phyloP scores from a whole-genome alignment of 2,797 vertebrate species.

The Luscinia megarhynchos region DNA sequence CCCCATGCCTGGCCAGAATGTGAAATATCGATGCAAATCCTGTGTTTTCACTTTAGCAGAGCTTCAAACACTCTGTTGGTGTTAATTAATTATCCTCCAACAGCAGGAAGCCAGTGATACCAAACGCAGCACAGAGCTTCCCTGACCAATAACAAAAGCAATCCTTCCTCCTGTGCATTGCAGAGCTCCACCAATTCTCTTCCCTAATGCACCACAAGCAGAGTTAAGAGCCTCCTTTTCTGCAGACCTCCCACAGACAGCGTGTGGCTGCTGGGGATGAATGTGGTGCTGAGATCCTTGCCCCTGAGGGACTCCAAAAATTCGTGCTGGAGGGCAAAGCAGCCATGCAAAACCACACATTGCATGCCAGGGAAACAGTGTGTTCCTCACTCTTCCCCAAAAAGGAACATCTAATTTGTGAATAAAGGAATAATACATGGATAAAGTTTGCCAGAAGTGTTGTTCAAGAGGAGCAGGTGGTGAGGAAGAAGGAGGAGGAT shows the following conservation, averaged over 20 bases:
- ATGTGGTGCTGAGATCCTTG: neutral
- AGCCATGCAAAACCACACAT: neutral
- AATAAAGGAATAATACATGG: neutral
- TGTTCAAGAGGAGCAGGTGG: constrained; percentile 10
- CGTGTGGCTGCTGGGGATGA: neutral
- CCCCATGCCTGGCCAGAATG: neutral
- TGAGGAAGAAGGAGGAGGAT: neutral
- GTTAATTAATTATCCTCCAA: neutral
- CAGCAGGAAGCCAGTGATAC: neutral
- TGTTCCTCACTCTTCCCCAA: neutral
- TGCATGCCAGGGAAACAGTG: neutral
- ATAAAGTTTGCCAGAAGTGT: neutral
- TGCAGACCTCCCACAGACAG: neutral
- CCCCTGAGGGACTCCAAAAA: neutral
- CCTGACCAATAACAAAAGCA: neutral
- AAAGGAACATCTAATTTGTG: neutral
- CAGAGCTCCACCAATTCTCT: neutral
- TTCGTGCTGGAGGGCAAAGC: neutral
- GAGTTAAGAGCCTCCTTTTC: neutral
- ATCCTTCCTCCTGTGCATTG: neutral
- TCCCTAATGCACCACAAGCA: neutral
- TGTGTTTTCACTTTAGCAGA: neutral
- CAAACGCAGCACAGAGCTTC: neutral
- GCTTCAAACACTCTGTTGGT: neutral
- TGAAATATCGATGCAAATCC: neutral